These are phyloP conservation scores for Peromyscus aztecus DNA, from an alignment of 2,797 vertebrate genomes.

Conservation along the genomic window DNA sequence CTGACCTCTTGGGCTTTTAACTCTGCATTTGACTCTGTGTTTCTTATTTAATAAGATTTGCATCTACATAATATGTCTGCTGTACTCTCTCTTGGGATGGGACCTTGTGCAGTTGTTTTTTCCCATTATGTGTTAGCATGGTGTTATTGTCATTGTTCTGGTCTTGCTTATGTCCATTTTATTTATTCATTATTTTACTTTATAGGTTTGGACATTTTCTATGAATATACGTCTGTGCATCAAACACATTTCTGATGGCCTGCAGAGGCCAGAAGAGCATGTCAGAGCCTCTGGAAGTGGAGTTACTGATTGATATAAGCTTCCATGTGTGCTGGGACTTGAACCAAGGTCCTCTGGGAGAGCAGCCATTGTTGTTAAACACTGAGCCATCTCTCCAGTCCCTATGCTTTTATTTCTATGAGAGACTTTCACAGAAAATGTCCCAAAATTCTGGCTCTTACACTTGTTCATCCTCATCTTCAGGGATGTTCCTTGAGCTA, in stretches of 20 bases:
- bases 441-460: background rate
- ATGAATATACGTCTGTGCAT: background rate
- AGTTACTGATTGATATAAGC: background rate
- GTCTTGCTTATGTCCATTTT: background rate
- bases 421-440: background rate
- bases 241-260: background rate
- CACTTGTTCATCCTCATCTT: background rate
- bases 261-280: background rate
- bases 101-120: background rate
- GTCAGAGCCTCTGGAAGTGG: background rate
- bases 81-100: background rate
- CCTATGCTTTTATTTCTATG: background rate
- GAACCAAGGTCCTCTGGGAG: background rate
- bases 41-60: too few relatives aligned
- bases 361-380: background rate
- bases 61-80: too few relatives aligned
- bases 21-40: too few relatives aligned
- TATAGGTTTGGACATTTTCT: background rate
- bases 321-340: background rate
- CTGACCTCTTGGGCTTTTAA: too few relatives aligned
- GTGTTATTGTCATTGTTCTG: background rate
- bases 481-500: background rate
- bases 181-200: background rate
- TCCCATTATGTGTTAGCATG: background rate
- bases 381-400: background rate